Percentiles rank a stretch among this genome's conserved stretches.
phyloP scores from a whole-genome alignment of 2,113 vertebrate genomes.

The Dissostichus mawsoni region DNA sequence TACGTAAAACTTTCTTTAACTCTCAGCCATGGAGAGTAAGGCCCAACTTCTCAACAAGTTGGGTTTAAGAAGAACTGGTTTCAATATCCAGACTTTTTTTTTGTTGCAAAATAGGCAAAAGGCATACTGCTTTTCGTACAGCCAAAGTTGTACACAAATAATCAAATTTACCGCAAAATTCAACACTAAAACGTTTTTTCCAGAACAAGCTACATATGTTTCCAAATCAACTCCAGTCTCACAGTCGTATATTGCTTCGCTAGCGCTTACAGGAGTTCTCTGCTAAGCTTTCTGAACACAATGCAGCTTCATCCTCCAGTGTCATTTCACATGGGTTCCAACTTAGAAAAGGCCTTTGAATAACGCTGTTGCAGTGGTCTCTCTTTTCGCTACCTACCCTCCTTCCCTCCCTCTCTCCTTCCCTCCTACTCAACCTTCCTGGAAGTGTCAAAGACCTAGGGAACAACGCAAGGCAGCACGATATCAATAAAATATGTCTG shows the following conservation, averaged over 20 bases:
- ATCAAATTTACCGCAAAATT: background rate
- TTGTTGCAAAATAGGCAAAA: background rate
- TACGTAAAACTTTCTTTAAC: background rate
- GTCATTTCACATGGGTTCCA: conserved; percentile 25
- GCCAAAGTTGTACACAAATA: background rate
- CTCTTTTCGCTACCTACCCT: conserved; percentile 15
- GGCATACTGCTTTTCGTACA: background rate
- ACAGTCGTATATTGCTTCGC: background rate
- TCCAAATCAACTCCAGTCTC: conserved; percentile 19
- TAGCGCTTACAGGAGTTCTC: conserved; percentile 26
- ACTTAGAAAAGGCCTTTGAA: conserved; percentile 27
- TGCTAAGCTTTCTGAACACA: conserved; percentile 33
- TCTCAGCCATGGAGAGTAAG: background rate
- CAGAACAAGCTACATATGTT: conserved; percentile 5
- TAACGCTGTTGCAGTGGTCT: background rate
- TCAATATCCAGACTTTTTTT: background rate
- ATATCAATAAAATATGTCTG: conserved; percentile 71
- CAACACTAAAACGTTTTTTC: background rate
- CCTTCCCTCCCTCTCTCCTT: background rate
- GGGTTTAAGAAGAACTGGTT: background rate
- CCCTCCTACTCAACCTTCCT: conserved; percentile 37
- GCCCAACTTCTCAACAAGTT: too few species aligned
- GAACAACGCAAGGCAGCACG: conserved; percentile 26
- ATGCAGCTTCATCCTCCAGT: conserved; percentile 25
- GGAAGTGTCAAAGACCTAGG: conserved; percentile 33